phyloP scores from a whole-genome alignment of 53 echinoderm and acorn worm genomes.

The Actinopyga echinites region DNA sequence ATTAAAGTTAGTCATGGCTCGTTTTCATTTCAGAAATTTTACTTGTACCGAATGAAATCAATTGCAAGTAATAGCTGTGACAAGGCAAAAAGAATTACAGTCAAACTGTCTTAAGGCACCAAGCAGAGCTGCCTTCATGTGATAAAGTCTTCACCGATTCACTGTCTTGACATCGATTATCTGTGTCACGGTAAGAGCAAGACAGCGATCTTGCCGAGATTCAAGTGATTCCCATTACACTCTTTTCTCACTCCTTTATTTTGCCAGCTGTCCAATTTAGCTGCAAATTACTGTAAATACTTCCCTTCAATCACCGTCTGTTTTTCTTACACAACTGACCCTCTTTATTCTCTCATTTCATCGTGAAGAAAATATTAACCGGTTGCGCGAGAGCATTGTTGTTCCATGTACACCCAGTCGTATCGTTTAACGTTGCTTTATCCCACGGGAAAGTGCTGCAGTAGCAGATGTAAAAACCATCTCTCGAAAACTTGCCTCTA shows the following conservation, averaged over 20 bases:
- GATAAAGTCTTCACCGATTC: too few relatives aligned
- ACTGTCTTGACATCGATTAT: too few relatives aligned
- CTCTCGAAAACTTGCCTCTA: background rate
- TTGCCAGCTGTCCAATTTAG: slow-evolving; percentile 35
- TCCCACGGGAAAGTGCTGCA: slow-evolving; percentile 7
- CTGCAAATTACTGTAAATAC: slow-evolving; percentile 32
- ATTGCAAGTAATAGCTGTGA: too few relatives aligned
- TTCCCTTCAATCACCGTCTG: slow-evolving; percentile 25
- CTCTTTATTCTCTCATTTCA: background rate
- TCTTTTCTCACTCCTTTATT: background rate
- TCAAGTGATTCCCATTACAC: too few relatives aligned
- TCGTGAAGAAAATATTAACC: slow-evolving; percentile 7
- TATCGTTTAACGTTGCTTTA: background rate
- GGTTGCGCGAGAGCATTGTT: slow-evolving; percentile 26
- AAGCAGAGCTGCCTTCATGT: too few relatives aligned
- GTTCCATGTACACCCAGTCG: background rate
- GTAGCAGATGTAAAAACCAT: slow-evolving; percentile 35
- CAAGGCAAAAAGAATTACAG: too few relatives aligned
- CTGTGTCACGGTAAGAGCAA: too few relatives aligned
- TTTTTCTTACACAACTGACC: slow-evolving; percentile 36
- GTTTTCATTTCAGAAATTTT: too few relatives aligned
- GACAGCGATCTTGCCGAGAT: too few relatives aligned
- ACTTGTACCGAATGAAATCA: too few relatives aligned
- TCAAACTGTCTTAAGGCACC: too few relatives aligned
- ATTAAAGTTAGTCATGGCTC: too few relatives aligned